Base-by-base conservation (phyloP, 2,888 invertebrate species). In the Chrysolina haemoptera region DNA sequence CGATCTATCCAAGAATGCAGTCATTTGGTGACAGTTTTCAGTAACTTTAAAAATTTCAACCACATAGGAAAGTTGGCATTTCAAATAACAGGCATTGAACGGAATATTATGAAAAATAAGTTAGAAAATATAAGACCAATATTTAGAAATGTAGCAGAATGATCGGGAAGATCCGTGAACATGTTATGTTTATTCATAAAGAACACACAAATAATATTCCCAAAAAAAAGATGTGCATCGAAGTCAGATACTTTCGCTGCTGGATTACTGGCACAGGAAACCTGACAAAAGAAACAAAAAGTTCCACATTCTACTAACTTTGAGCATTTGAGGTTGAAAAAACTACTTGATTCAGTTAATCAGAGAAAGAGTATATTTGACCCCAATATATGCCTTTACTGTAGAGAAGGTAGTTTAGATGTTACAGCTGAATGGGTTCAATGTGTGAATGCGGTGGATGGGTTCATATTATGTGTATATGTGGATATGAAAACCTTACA, bases 131-230 rank as follows among this genome's bases (percentile, higher is more conserved):
- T n/a, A n/a, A n/a, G n/a, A n/a, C n/a, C n/a, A n/a, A n/a, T n/a
- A n/a, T n/a, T 20, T 50, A 18, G 27, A 67, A 67, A 67, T 67
- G 53, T 48, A 67, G 66, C 22, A 20, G 66, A 50, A 11, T 67
- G 2, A 50, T 53, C 22, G 35, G 27, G 1, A 67, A 67, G 20
- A 48, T 67, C 20, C 66, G 66, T 27, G 66, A 67, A 50, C 66
- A 67, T 50, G 66, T 67, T 12, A 16, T 62, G 10, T 67, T 48
- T 1, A 27, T 67, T 12, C 66, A 50, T 22, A 67, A 67, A 67
- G 66, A 67, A 40, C 50, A 12, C 5, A 27, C 16, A 67, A 20
- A 50, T 48, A 50, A 48, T 35, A 67, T 67, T 35, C 66, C 66
- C 14, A n/a, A 50, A 50, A 16, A 10, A 22, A n/a, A 48, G 48